phyloP scores from a whole-genome alignment of 2,113 vertebrate genomes.

The Haplotaxodon microlepis region DNA sequence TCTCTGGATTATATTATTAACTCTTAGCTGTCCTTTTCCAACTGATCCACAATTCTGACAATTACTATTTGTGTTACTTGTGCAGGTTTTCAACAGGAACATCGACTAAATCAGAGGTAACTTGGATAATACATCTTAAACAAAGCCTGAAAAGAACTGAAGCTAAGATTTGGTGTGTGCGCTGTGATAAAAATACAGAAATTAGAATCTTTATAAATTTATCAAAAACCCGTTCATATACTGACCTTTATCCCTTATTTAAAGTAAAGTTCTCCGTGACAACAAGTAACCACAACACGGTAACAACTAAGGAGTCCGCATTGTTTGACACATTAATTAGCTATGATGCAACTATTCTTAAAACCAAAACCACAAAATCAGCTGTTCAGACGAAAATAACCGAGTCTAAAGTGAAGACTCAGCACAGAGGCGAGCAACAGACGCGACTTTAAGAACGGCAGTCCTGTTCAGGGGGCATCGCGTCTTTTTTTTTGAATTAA shows the following conservation, averaged over 20 bases:
- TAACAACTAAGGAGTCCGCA: neutral
- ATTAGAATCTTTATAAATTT: neutral
- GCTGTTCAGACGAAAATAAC: neutral
- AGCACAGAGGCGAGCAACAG: neutral
- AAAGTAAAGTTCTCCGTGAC: neutral
- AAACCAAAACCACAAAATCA: neutral
- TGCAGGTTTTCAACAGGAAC: neutral
- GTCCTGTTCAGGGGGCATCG: neutral
- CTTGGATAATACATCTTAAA: neutral
- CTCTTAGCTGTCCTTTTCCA: neutral
- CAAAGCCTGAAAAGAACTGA: neutral
- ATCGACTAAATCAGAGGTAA: neutral
- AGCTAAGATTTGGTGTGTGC: neutral
- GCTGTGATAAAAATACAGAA: neutral
- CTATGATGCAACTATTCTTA: neutral
- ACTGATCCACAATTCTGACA: neutral
- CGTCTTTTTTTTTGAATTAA: neutral
- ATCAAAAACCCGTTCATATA: neutral
- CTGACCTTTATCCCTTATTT: conserved; percentile 8
- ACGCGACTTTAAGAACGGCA: neutral
- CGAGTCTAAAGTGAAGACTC: neutral
- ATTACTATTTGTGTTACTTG: neutral
- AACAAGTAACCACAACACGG: neutral
- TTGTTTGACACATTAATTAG: neutral
- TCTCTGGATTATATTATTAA: neutral